Conservation (phyloP, 2,888 invertebrate genomes). For the Alcis repandata region DNA sequence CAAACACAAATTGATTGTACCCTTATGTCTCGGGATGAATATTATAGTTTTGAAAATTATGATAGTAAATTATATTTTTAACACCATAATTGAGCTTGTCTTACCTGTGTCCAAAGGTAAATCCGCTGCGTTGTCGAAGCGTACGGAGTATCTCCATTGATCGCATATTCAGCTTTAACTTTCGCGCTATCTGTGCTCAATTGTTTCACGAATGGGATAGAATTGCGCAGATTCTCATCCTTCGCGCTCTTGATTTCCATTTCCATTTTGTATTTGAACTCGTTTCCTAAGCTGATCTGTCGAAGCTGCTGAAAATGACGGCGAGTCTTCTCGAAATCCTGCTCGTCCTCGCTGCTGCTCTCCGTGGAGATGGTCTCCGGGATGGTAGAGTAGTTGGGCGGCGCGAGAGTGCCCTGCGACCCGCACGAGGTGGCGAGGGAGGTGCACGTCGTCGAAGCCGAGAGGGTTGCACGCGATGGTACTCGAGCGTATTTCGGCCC, state of each 20-base stretch:
- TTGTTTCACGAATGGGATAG: conserved; percentile 88
- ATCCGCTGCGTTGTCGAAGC: conserved; percentile 85
- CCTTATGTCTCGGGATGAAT: neutral
- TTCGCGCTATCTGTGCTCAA: conserved; percentile 87
- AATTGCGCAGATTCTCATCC: conserved; percentile 87
- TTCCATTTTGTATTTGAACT: conserved; percentile 88
- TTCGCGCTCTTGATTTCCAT: conserved; percentile 89
- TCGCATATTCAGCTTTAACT: conserved; percentile 80
- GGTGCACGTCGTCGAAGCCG: conserved; percentile 87
- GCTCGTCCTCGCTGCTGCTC: conserved; percentile 83
- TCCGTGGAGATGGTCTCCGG: conserved; percentile 78
- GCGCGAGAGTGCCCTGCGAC: conserved; percentile 78
- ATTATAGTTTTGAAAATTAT: too few species aligned
- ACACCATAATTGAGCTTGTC: conserved; percentile 31
- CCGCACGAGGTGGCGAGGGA: conserved; percentile 86
- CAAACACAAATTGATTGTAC: conserved; percentile 21
- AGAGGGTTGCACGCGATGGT: conserved; percentile 83
- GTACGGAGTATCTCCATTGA: conserved; percentile 80
- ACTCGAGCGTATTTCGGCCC: conserved; percentile 83
- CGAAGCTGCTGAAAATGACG: conserved; percentile 88
- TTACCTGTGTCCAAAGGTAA: conserved; percentile 80
- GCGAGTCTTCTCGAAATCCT: conserved; percentile 85
- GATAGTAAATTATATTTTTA: neutral
- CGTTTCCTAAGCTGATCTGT: conserved; percentile 88
- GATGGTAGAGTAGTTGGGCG: conserved; percentile 78